These are phyloP conservation scores for Drosophila pseudoobscura DNA, from an alignment of 1,140 invertebrate genomes.

Conservation along the genomic window DNA sequence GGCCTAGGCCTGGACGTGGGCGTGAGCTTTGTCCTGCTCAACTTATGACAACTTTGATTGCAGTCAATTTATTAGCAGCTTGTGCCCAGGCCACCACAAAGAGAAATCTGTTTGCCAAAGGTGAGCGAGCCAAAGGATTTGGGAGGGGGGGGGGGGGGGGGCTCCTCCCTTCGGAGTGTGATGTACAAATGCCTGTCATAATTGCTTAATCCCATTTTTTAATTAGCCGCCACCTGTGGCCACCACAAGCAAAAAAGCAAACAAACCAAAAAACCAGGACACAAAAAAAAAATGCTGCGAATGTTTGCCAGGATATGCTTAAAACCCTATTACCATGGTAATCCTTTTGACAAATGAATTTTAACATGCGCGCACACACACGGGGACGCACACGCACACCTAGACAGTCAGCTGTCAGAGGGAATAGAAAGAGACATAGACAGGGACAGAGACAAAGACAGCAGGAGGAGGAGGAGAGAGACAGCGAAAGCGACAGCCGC, in stretches of 20 bases:
- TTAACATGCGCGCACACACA: conserved; percentile 59
- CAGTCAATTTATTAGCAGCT: conserved; percentile 77
- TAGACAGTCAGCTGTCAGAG: conserved; percentile 30
- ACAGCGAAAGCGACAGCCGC: conserved; percentile 8
- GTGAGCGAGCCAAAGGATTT: conserved; percentile 20
- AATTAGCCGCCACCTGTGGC: conserved; percentile 65
- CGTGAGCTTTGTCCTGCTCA: conserved; percentile 60
- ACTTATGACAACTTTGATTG: conserved; percentile 80
- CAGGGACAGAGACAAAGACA: conserved; percentile 2
- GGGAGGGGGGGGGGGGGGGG: not conserved
- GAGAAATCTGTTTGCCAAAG: conserved; percentile 58
- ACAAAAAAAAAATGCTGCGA: conserved; percentile 54
- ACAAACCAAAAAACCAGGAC: conserved; percentile 39
- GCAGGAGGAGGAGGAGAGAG: conserved; percentile 1
- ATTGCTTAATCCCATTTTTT: conserved; percentile 77
- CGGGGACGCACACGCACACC: conserved; percentile 26
- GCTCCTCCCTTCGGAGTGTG: conserved; percentile 34
- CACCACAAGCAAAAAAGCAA: conserved; percentile 33
- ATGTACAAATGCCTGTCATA: conserved; percentile 70
- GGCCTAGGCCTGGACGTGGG: conserved; percentile 22
- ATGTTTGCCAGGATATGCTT: conserved; percentile 70
- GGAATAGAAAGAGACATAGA: conserved; percentile 39
- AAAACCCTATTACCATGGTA: conserved; percentile 82
- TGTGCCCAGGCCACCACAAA: conserved; percentile 17
- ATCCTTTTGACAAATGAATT: conserved; percentile 83